Evolutionary conservation across 1,140 invertebrate species (phyloP).

Genomic region (Drosophila subpulchrella): DNA sequence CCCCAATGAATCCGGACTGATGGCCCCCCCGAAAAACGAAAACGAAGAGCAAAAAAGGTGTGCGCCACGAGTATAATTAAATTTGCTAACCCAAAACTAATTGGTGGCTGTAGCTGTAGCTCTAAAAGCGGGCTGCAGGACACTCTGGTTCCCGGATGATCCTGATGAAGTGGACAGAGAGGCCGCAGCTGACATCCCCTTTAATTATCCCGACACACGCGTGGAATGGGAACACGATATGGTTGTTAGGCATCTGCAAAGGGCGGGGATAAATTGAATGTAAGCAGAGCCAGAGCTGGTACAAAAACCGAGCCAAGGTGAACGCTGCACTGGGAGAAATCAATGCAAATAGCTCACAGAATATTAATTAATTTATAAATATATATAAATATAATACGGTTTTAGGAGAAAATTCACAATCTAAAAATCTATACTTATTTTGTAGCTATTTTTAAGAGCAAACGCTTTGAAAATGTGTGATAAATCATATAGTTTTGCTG

Average conservation of each 20-base stretch:
- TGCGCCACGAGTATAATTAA: conserved; percentile 62
- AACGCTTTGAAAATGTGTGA: too few relatives aligned
- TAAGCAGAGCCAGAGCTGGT: conserved; percentile 28
- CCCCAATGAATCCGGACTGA: conserved; percentile 35
- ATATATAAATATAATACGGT: too few relatives aligned
- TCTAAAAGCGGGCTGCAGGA: conserved; percentile 11
- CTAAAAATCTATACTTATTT: too few relatives aligned
- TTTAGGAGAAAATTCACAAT: too few relatives aligned
- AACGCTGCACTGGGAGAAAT: conserved; percentile 2
- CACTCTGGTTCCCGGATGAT: conserved; percentile 21
- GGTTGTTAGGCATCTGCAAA: conserved; percentile 41
- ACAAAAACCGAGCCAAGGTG: conserved; percentile 38
- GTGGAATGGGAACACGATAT: conserved; percentile 45
- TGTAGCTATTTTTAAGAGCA: too few relatives aligned
- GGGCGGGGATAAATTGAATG: conserved; percentile 36
- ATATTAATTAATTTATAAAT: too few relatives aligned
- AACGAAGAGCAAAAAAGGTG: conserved; percentile 10
- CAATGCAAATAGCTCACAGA: too few relatives aligned
- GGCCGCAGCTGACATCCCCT: conserved; percentile 60
- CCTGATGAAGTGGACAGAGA: conserved; percentile 51
- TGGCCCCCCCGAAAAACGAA: not conserved
- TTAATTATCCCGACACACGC: conserved; percentile 65
- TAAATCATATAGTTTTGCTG: too few relatives aligned
- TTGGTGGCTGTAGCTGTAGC: conserved; percentile 40
- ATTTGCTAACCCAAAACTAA: conserved; percentile 71